Evolutionary conservation across 2,113 vertebrate species (phyloP).

Genomic region (Calyptommatus sinebrachiatus): DNA sequence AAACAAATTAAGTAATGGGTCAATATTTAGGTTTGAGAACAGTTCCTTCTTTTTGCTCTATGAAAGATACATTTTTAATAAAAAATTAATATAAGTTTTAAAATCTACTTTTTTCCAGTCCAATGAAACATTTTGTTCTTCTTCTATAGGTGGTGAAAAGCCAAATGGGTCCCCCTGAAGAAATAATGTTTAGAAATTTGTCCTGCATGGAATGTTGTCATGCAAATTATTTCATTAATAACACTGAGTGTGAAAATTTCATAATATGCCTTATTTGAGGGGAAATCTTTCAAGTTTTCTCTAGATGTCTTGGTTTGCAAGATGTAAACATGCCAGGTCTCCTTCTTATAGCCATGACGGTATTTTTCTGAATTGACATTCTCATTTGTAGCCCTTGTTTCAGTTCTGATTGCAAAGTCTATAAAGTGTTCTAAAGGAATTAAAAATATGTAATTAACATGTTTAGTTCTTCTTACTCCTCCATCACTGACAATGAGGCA

Average conservation of each 20-base stretch:
- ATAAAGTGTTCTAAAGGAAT: conserved; percentile 72
- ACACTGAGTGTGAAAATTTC: conserved; percentile 72
- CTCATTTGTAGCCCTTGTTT: conserved; percentile 71
- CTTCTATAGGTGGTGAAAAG: conserved; percentile 67
- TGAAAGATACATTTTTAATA: too few species aligned
- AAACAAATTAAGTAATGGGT: not conserved
- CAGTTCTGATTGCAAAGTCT: conserved; percentile 66
- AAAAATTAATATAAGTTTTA: not conserved
- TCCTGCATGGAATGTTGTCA: conserved; percentile 63
- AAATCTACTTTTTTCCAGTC: not conserved
- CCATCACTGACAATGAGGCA: not conserved
- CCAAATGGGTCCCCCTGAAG: conserved; percentile 65
- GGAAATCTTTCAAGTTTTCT: conserved; percentile 44
- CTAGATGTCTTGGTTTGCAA: conserved; percentile 64
- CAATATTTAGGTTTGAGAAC: not conserved
- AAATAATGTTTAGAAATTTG: conserved; percentile 64
- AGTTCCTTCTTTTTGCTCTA: not conserved
- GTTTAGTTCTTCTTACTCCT: not conserved
- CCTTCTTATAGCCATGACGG: conserved; percentile 41
- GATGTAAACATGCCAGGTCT: conserved; percentile 62
- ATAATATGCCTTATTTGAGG: conserved; percentile 66
- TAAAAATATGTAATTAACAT: conserved; percentile 48
- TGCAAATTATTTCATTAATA: conserved; percentile 60
- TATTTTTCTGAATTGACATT: conserved; percentile 52
- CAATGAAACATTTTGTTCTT: not conserved